phyloP scores from a whole-genome alignment of 2,113 vertebrate genomes.

The Nestor notabilis region DNA sequence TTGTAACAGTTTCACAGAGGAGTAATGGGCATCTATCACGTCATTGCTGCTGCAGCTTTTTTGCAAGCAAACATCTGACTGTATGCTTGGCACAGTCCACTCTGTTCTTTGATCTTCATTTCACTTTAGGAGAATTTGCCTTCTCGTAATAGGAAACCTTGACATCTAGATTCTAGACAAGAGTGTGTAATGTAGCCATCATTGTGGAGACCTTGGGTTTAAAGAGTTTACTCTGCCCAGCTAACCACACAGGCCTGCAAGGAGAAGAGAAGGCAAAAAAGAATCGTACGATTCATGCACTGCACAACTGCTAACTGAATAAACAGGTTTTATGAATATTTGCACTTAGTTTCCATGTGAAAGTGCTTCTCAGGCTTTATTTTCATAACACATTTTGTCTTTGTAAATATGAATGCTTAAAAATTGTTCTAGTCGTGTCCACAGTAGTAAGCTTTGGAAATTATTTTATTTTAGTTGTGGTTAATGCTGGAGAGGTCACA shows the following conservation, averaged over 20 bases:
- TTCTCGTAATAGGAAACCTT: not conserved
- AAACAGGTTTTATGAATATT: not conserved
- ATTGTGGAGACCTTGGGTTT: no score
- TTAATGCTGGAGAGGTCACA: not conserved
- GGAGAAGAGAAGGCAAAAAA: not conserved
- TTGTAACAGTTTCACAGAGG: not conserved
- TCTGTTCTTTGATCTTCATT: not conserved
- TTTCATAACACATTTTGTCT: not conserved
- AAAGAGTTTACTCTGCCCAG: not conserved
- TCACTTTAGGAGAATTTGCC: not conserved
- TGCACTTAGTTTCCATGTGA: not conserved
- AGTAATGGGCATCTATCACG: not conserved
- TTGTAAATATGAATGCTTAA: not conserved
- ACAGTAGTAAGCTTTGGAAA: not conserved
- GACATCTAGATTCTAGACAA: not conserved
- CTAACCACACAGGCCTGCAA: not conserved
- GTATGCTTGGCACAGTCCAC: not conserved
- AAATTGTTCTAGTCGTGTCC: not conserved
- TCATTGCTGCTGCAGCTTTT: not conserved
- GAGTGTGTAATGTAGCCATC: fast-evolving
- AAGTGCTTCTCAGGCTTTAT: not conserved
- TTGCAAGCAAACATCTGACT: not conserved
- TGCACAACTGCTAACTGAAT: not conserved
- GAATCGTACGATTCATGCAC: fast-evolving
- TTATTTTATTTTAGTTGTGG: not conserved